Conservation (phyloP, 2,888 invertebrate species). For the Stenchaetothrips biformis region DNA sequence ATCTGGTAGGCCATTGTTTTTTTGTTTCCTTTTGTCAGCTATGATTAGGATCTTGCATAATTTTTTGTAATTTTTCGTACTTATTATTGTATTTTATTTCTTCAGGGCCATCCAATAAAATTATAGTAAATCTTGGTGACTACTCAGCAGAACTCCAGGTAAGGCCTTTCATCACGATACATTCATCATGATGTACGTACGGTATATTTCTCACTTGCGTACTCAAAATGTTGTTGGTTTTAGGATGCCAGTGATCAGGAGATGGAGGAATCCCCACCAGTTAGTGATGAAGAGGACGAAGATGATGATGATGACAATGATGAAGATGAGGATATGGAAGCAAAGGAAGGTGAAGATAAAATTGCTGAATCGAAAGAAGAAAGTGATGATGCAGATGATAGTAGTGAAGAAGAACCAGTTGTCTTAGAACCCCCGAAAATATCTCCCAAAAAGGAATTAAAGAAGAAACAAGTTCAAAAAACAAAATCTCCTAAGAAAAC, state of each 20-base stretch:
- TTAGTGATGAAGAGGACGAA: conserved; percentile 36
- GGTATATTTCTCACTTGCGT: not conserved
- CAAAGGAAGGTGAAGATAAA: conserved; percentile 31
- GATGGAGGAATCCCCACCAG: not conserved
- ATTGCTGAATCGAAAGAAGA: conserved; percentile 37
- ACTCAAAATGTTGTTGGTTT: not conserved
- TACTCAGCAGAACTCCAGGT: not conserved
- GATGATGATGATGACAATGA: conserved; percentile 42
- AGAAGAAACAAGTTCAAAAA: not conserved
- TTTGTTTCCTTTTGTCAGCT: not conserved
- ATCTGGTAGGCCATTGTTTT: not conserved
- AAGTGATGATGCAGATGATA: conserved; percentile 49
- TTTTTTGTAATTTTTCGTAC: not conserved
- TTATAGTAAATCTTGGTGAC: not conserved
- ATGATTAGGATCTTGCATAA: no score
- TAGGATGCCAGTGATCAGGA: not conserved
- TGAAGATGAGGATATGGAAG: conserved; percentile 46
- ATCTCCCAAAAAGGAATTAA: not conserved
- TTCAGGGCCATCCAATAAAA: conserved; percentile 16
- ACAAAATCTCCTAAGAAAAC: no score
- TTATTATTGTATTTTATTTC: conserved; percentile 1
- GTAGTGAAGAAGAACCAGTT: conserved; percentile 38
- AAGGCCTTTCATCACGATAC: conserved; percentile 33
- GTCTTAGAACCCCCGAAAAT: conserved; percentile 34
- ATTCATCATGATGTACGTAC: not conserved